These are phyloP conservation scores for Drosophila pandora DNA, from an alignment of 1,140 invertebrate genomes.

Conservation along the genomic window DNA sequence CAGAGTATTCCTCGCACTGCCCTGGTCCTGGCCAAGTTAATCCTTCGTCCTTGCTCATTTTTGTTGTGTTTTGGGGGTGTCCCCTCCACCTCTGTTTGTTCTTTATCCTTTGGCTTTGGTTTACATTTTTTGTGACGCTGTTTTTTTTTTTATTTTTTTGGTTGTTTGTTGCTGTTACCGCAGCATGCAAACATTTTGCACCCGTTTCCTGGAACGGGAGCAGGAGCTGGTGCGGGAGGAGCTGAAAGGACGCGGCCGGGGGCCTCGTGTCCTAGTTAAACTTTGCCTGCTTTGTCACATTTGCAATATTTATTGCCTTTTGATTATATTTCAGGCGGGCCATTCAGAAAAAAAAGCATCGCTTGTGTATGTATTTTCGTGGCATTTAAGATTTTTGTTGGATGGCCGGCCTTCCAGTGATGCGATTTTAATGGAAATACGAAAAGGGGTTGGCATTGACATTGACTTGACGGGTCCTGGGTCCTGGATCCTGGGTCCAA, in stretches of 20 bases:
- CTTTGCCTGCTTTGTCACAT: conserved; percentile 70
- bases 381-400: conserved; percentile 19
- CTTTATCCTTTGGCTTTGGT: conserved; percentile 60
- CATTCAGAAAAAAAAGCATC: not conserved
- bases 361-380: conserved; percentile 19
- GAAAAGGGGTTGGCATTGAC: conserved; percentile 30
- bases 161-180: conserved; percentile 62
- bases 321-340: conserved; percentile 58
- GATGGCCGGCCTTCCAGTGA: not conserved
- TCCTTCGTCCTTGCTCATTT: conserved; percentile 34
- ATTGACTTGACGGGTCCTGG: conserved; percentile 30
- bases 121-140: conserved; percentile 31
- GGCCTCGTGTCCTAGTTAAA: conserved; percentile 58
- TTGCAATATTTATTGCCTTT: conserved; percentile 80
- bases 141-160: conserved; percentile 37
- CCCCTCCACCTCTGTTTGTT: conserved; percentile 58
- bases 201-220: conserved; percentile 45
- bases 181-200: conserved; percentile 72
- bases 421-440: conserved; percentile 40
- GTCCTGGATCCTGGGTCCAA: not conserved
- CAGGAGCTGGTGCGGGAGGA: not conserved
- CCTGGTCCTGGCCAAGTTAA: conserved; percentile 14
- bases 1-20: conserved; percentile 16
- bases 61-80: conserved; percentile 6
- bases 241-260: conserved; percentile 6